Base-by-base conservation (phyloP, 2,113 vertebrate species). In the Picathartes gymnocephalus region DNA sequence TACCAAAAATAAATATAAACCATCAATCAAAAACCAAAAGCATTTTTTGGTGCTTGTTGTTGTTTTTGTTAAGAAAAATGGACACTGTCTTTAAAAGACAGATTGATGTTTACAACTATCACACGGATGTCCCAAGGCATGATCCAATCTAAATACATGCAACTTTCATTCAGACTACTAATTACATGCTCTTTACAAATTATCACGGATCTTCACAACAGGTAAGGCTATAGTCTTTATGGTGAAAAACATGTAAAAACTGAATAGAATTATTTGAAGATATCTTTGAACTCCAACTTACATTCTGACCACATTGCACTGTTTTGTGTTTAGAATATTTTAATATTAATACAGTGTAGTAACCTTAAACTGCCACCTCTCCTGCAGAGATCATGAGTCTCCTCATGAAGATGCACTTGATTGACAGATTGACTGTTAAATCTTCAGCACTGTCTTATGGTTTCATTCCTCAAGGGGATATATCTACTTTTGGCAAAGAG, bases 1-100 rank as follows among this genome's bases (percentile, higher is more conserved):
- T 81, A 56, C 50, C 35, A 91, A 84, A 95, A 96, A 44, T 42
- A 86, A 72, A 91, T 48, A 17, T 81, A 77, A 93, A 88, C 48
- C 13, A n/a, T 62, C 53, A 60, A 91, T 68, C 6, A 70, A 78
- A 83, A 74, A 45, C 5, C 13, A 88, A 62, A 80, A 62, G 20
- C 1, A 2, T 24, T 92, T 62, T 84, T 22, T 64, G 16, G 39
- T 39, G 39, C n/a, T 73, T 64, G 25, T 51, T 28, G 20, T 39
- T 48, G 21, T 35, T 44, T 30, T 23, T 47, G 7, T 54, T 86
- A 58, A 33, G 17, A 77, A 86, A 93, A 85, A 57, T 18, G 4
- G 54, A 28, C 22, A 31, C 1, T 37, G 44, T 25, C 54, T 70
- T 71, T 40, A 56, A 92, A 95, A 71, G 56, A 66, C 9, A 50